Evolutionary conservation across 1,140 invertebrate genomes (phyloP).

Genomic region (Ips nitidus): DNA sequence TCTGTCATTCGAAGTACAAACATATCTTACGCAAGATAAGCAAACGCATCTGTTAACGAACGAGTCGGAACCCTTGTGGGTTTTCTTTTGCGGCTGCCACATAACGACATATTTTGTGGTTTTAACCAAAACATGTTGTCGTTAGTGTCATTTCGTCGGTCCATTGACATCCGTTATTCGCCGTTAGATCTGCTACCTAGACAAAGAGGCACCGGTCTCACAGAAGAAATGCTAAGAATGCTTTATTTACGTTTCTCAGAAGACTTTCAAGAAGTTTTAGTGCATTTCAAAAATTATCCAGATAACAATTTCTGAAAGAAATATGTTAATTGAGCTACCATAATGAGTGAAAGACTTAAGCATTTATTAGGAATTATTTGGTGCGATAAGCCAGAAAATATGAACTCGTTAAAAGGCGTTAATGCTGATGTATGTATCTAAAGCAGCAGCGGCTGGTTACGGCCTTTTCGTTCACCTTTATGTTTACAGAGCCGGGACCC

Average conservation of each 20-base stretch:
- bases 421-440: too few species aligned
- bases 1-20: conserved; percentile 7
- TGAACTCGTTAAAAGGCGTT: too few species aligned
- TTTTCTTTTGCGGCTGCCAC: conserved; percentile 14
- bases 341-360: too few species aligned
- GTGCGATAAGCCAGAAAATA: too few species aligned
- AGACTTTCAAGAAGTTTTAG: too few species aligned
- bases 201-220: conserved; percentile 3
- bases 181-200: conserved; percentile 6
- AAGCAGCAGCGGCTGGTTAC: background rate
- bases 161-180: conserved; percentile 19
- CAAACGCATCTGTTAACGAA: conserved; percentile 17
- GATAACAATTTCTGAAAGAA: too few species aligned
- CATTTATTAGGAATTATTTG: too few species aligned
- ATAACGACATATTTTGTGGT: conserved; percentile 21
- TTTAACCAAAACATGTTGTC: conserved; percentile 21
- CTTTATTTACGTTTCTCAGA: too few species aligned
- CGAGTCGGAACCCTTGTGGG: conserved; percentile 1
- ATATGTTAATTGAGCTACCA: too few species aligned
- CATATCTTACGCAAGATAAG: conserved; percentile 14
- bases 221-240: background rate
- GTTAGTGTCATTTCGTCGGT: conserved; percentile 19
- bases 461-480: conserved; percentile 13
- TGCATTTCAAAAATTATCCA: too few species aligned
- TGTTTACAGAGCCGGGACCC: conserved; percentile 16